Percentiles rank a stretch among this genome's conserved stretches.
phyloP scores from a whole-genome alignment of 2,113 vertebrate genomes.

The Symphodus melops region DNA sequence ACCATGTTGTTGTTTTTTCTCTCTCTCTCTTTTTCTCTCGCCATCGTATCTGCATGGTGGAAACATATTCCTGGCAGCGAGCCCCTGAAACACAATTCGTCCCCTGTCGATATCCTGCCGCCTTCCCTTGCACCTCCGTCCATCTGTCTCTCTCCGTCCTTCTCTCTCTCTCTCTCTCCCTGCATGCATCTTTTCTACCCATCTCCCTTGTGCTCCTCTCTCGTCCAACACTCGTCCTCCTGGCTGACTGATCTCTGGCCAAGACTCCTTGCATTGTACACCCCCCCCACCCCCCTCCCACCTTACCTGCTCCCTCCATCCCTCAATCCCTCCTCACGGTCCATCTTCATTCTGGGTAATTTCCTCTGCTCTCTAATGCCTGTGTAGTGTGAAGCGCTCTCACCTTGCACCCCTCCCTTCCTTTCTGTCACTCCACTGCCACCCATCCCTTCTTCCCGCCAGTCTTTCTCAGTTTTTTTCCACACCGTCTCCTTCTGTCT shows the following conservation, averaged over 20 bases:
- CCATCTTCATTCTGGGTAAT: slow-evolving; percentile 73
- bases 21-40: slow-evolving; percentile 15
- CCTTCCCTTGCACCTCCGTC: slow-evolving; percentile 61
- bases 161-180: slow-evolving; percentile 16
- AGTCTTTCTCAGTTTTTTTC: slow-evolving; percentile 33
- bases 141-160: slow-evolving; percentile 71
- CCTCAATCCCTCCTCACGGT: slow-evolving; percentile 33
- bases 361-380: slow-evolving; percentile 59
- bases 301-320: slow-evolving; percentile 6
- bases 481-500: slow-evolving; percentile 33
- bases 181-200: slow-evolving; percentile 42
- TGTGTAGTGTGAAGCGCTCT: slow-evolving; percentile 66
- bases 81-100: slow-evolving; percentile 68
- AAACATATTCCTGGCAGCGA: slow-evolving; percentile 59
- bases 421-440: slow-evolving; percentile 4
- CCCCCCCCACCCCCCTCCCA: slow-evolving; percentile 16
- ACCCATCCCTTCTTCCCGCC: neutral
- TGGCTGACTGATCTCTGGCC: slow-evolving; percentile 63
- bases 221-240: slow-evolving; percentile 58
- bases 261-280: slow-evolving; percentile 44
- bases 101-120: slow-evolving; percentile 64
- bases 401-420: slow-evolving; percentile 29
- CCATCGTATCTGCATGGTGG: slow-evolving; percentile 47
- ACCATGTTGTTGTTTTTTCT: slow-evolving; percentile 18
- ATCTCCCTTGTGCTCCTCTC: slow-evolving; percentile 26